These are phyloP conservation scores for Xenentodon cancila DNA, from an alignment of 2,797 vertebrate species.

Conservation along the genomic window DNA sequence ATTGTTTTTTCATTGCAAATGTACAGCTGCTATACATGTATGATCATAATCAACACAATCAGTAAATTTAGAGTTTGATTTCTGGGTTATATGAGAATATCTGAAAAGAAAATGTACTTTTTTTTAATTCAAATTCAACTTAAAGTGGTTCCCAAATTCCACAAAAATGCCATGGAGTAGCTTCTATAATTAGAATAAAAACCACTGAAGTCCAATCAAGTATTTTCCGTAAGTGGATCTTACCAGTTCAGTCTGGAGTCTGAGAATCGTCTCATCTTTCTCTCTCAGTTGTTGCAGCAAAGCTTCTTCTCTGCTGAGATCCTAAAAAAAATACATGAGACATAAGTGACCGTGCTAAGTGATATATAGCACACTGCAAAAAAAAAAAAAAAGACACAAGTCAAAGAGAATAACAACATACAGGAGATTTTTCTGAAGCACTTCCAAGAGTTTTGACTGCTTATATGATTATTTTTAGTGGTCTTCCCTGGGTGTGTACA, in stretches of 20 bases:
- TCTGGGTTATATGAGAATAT: too few species aligned
- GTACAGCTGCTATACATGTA: too few species aligned
- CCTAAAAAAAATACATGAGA: constrained; percentile 75
- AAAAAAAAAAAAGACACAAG: constrained; percentile 34
- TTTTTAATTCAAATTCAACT: too few species aligned
- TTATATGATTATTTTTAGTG: constrained; percentile 49
- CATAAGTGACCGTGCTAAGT: constrained; percentile 41
- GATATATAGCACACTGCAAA: constrained; percentile 28
- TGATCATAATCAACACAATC: too few species aligned
- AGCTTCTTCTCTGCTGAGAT: constrained; percentile 91
- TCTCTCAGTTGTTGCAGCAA: constrained; percentile 92
- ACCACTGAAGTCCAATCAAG: too few species aligned
- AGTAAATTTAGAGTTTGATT: too few species aligned
- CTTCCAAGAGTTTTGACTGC: constrained; percentile 28
- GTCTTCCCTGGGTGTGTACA: constrained; percentile 20
- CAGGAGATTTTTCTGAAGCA: constrained; percentile 3
- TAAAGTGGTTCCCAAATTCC: too few species aligned
- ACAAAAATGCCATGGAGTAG: too few species aligned
- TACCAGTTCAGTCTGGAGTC: constrained; percentile 94
- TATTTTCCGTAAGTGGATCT: constrained; percentile 54
- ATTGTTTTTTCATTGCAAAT: too few species aligned
- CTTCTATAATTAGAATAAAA: too few species aligned
- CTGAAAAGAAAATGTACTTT: constrained; percentile 15
- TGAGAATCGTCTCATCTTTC: constrained; percentile 91
- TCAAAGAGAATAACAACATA: constrained; percentile 35